Evolutionary conservation across 1,140 invertebrate genomes (phyloP), one percentile per base, ranked within the genome.

Genomic region (Drosophila bifasciata): DNA sequence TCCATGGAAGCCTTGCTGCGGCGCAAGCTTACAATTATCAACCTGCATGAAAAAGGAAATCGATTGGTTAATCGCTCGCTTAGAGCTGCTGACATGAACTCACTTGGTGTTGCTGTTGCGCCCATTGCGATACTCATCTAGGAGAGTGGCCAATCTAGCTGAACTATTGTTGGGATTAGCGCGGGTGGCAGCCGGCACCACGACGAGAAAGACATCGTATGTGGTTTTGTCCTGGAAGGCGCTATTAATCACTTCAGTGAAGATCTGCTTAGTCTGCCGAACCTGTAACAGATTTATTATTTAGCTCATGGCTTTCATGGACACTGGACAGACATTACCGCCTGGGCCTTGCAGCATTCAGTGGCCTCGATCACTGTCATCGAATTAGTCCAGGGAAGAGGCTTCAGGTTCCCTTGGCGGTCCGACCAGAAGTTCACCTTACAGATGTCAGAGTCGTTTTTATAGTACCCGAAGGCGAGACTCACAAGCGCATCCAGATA

Each of bases 391-490:
- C 89, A 91, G 5, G 74, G 63, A 32, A 77, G 56, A 2, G 53
- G 8, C 40, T 76, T 74, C 3, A 85, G 44, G 13, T 76, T 19
- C 1, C 85, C 76, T 41, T 61, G 68, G 15, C 60, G 67, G 11
- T 88, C 66, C 19, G 48, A 19, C 84, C 89, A 91, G 46, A 72
- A 71, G 11, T 66, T 72, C 16, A 91, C 81, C 5, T 36, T 36
- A 13, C 32, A 13, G 4, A 1, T 32, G 44, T 73, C 16, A 76
- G 63, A 28, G 43, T 91, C 90, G 32, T 43, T 73, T 25, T 71
- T 83, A 44, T 56, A 91, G 16, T 85, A 91, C 23, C 76, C 85
- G 56, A 90, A 91, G 15, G 88, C 79, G n/a, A 91, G 11, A 0
- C 78, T 79, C 16, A 91, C 52, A 13, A 83, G 48, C 2, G 81